These are phyloP conservation scores for Lamellibrachia luymesi DNA, from an alignment of 1,140 invertebrate genomes.

Conservation along the genomic window DNA sequence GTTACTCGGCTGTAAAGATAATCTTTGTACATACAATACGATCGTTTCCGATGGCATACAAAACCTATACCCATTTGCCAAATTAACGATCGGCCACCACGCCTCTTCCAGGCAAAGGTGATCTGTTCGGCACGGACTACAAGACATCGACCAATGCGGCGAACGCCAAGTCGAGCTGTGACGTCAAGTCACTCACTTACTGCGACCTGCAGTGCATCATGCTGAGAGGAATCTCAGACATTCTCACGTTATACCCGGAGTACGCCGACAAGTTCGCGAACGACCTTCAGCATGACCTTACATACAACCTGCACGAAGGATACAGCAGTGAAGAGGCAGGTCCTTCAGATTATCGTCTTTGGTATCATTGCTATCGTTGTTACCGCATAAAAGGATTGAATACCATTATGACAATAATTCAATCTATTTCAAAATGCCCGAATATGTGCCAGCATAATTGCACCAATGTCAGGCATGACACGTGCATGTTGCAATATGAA, in stretches of 20 bases:
- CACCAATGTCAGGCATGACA: too few species aligned
- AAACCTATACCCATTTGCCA: neutral
- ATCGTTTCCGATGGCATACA: neutral
- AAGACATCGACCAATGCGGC: slow-evolving; percentile 64
- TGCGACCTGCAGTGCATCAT: slow-evolving; percentile 94
- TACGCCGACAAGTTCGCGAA: slow-evolving; percentile 86
- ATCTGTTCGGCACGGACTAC: slow-evolving; percentile 93
- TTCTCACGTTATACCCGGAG: slow-evolving; percentile 86
- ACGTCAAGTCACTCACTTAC: slow-evolving; percentile 91
- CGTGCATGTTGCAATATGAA: too few species aligned
- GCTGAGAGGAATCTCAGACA: slow-evolving; percentile 85
- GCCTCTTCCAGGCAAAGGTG: slow-evolving; percentile 79
- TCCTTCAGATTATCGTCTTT: slow-evolving; percentile 1
- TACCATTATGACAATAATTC: neutral
- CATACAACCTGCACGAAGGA: slow-evolving; percentile 90
- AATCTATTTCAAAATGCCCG: neutral
- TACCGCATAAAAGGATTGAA: neutral
- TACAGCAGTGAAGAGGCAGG: slow-evolving; percentile 44
- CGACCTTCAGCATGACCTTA: slow-evolving; percentile 92
- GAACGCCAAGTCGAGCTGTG: slow-evolving; percentile 87
- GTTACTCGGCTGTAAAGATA: neutral
- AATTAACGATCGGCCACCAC: neutral
- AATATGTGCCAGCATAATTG: too few species aligned
- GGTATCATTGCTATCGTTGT: neutral
- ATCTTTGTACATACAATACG: neutral